Evolutionary conservation across 2,113 vertebrate species (phyloP).

Genomic region (Pituophis catenifer): DNA sequence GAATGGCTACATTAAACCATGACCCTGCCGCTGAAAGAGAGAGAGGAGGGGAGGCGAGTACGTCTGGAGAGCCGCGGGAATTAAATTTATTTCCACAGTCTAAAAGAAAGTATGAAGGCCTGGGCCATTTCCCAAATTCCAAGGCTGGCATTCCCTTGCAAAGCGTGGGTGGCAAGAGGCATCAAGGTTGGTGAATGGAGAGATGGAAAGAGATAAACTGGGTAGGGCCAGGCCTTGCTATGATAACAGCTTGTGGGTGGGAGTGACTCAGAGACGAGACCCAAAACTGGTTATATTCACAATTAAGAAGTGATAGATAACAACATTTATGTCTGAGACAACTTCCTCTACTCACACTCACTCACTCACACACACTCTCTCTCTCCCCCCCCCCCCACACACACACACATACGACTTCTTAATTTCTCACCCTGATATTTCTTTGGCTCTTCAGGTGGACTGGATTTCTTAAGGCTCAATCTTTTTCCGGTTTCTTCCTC

Average conservation of each 20-base stretch:
- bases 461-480: constrained; percentile 73
- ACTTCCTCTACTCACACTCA: background rate
- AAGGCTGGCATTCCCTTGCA: background rate
- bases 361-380: background rate
- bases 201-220: background rate
- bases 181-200: background rate
- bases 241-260: background rate
- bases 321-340: background rate
- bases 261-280: background rate
- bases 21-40: background rate
- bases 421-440: constrained; percentile 65
- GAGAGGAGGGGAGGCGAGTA: background rate
- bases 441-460: constrained; percentile 76
- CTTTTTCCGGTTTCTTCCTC: constrained; percentile 73
- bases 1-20: background rate
- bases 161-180: background rate
- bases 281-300: background rate
- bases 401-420: background rate
- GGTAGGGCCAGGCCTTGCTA: background rate
- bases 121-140: background rate
- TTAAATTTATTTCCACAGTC: background rate
- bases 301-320: background rate
- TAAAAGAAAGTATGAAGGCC: background rate
- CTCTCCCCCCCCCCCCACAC: background rate
- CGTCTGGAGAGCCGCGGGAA: background rate